Base-by-base conservation (phyloP, 2,797 vertebrate genomes). In the Sibirionetta formosa region DNA sequence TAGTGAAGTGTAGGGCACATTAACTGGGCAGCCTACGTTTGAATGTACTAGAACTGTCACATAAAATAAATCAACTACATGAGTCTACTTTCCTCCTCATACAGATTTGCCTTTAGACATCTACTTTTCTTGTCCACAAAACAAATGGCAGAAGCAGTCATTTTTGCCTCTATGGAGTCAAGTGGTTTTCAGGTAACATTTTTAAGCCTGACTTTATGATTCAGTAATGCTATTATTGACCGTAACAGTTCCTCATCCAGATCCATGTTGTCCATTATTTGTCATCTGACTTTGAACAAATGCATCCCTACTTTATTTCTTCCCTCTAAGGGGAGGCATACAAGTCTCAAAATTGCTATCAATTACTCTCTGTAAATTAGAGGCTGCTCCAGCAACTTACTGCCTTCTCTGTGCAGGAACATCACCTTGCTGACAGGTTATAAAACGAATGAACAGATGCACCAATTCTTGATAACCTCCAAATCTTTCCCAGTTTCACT, bases 31-130 rank as follows among this genome's bases (percentile, higher is more conserved):
- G 90, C 94, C 96, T 94, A 90, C 86, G 80, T 91, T 93, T n/a
- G 4, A 71, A 95, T 96, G 97, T 96, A 90, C 96, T 89, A 96
- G 94, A 96, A 96, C 94, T 94, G 96, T 98, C 97, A 96, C 71
- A 82, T 86, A 86, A 90, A 92, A 91, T 96, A 65, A 26, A 97
- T 97, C 96, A 97, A 95, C 86, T 71, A 46, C 65, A 90, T 86
- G 77, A 93, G 82, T 81, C 90, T 90, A 82, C 94, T 94, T 94
- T 94, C 68, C 57, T 90, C 73, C 82, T 93, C 66, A 24, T 70
- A 92, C 57, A 93, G 76, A 92, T 77, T 90, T 95, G 95, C 91
- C 94, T 92, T 96, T 70, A 93, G 97, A 97, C 86, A 94, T 95
- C 84, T 70, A 89, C 78, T 90, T 84, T 65, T 83, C 82, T 61